A percentile compares a stretch with the other conserved stretches of the same genome.
phyloP scores from a whole-genome alignment of 2,113 vertebrate genomes.

The Lagenorhynchus albirostris region DNA sequence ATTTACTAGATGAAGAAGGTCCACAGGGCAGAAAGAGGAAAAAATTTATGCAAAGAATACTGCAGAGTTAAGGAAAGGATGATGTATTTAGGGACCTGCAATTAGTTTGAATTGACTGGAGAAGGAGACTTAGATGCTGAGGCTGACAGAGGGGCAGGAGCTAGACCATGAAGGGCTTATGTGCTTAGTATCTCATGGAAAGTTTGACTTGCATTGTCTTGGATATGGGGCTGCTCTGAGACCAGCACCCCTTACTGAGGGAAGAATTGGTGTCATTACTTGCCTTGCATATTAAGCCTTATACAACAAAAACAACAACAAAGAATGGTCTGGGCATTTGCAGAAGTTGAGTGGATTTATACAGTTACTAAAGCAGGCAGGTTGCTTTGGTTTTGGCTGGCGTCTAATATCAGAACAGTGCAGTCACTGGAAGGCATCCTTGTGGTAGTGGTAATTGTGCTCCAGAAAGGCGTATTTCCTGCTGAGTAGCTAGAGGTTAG shows the following conservation, averaged over 20 bases:
- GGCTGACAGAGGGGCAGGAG: not conserved
- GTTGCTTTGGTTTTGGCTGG: not conserved
- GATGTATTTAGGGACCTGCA: not conserved
- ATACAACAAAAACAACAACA: not conserved
- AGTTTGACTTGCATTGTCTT: not conserved
- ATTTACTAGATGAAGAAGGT: not conserved
- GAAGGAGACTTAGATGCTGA: not conserved
- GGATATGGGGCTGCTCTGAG: not conserved
- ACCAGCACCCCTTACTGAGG: not conserved
- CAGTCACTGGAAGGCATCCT: not conserved
- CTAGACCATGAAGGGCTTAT: not conserved
- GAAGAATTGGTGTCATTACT: not conserved
- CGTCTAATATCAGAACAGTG: not conserved
- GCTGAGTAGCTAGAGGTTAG: not conserved
- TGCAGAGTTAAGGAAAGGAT: not conserved
- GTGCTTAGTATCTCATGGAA: not conserved
- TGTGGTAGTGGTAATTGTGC: not conserved
- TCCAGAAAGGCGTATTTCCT: conserved; percentile 7
- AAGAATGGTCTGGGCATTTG: not conserved
- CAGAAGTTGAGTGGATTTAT: not conserved
- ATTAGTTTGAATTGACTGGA: not conserved
- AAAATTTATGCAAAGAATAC: not conserved
- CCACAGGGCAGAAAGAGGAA: not conserved
- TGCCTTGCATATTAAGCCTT: not conserved
- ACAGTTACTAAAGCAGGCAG: not conserved